phyloP scores from a whole-genome alignment of 2,888 invertebrate species.

The Cyclophora punctaria region DNA sequence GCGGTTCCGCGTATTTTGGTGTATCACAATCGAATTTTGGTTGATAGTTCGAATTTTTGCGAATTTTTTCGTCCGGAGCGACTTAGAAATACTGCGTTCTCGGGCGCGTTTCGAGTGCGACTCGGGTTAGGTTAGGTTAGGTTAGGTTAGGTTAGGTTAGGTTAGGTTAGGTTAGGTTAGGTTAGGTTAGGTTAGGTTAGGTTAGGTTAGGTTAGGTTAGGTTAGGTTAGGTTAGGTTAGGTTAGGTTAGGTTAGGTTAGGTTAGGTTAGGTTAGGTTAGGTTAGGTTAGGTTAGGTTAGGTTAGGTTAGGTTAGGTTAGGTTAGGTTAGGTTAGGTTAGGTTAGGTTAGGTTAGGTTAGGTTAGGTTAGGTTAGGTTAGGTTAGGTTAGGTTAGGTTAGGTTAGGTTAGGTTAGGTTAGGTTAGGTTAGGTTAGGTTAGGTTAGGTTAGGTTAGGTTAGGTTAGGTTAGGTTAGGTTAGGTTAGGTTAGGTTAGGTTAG shows the following conservation, averaged over 20 bases:
- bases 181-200: conserved; percentile 7
- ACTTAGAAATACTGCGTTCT: no score
- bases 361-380: conserved; percentile 2
- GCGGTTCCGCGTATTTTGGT: conserved; percentile 1
- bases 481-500: conserved; percentile 2
- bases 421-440: conserved; percentile 2
- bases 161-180: conserved; percentile 34
- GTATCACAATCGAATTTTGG: conserved; percentile 1
- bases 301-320: conserved; percentile 2
- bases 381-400: conserved; percentile 2
- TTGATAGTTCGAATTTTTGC: conserved; percentile 4
- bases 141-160: conserved; percentile 32
- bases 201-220: conserved; percentile 2
- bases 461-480: conserved; percentile 2
- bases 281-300: conserved; percentile 2
- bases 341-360: conserved; percentile 2
- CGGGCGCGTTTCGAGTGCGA: conserved; percentile 12
- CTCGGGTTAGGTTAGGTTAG: conserved; percentile 29
- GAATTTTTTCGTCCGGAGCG: conserved; percentile 1
- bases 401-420: conserved; percentile 2
- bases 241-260: conserved; percentile 2
- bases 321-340: conserved; percentile 2
- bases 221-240: conserved; percentile 2
- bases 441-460: conserved; percentile 2
- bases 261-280: conserved; percentile 2